These are phyloP conservation scores for Drosophila putrida DNA, from an alignment of 2,888 invertebrate genomes.

Conservation along the genomic window DNA sequence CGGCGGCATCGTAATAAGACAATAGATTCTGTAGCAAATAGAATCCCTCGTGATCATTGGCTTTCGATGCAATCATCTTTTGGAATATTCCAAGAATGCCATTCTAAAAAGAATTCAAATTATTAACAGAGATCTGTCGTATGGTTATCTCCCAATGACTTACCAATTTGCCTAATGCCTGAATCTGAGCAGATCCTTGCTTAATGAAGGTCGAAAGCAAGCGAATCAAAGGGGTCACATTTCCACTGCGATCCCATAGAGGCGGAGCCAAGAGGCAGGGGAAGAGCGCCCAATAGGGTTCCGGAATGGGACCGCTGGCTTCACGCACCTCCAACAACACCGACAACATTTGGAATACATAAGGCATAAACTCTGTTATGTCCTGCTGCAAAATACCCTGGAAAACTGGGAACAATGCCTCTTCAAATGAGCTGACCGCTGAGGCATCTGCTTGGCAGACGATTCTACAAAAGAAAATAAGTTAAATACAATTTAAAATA, in stretches of 20 bases:
- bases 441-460: conserved; percentile 93
- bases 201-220: conserved; percentile 94
- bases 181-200: conserved; percentile 90
- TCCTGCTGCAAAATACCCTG: conserved; percentile 97
- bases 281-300: conserved; percentile 94
- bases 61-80: conserved; percentile 97
- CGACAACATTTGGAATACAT: conserved; percentile 98
- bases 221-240: conserved; percentile 97
- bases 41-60: conserved; percentile 98
- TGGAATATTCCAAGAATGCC: conserved; percentile 97
- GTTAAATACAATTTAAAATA: not conserved
- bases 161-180: conserved; percentile 90
- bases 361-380: conserved; percentile 97
- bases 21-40: conserved; percentile 94
- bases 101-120: conserved; percentile 85
- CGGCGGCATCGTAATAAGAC: conserved; percentile 91
- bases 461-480: conserved; percentile 86
- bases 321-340: conserved; percentile 92
- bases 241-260: conserved; percentile 97
- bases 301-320: conserved; percentile 88
- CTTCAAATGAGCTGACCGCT: conserved; percentile 95
- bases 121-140: not conserved
- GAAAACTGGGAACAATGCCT: conserved; percentile 96
- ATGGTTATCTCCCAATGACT: conserved; percentile 66
- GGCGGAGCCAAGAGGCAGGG: conserved; percentile 95